phyloP scores from a whole-genome alignment of 2,113 vertebrate species.

The Cricetomys ansorgei region DNA sequence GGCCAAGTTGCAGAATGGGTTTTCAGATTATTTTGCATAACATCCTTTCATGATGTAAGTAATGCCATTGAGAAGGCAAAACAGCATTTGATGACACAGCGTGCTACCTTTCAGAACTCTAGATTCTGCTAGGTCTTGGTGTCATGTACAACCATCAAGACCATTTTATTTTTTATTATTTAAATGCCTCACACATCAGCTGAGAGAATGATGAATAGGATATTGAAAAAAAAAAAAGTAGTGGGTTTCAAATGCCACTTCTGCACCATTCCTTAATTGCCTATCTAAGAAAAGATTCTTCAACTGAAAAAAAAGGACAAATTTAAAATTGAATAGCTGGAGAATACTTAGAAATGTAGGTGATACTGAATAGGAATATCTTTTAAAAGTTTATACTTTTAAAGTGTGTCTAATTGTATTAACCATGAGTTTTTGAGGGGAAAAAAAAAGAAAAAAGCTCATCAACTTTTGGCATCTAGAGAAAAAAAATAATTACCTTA shows the following conservation, averaged over 20 bases:
- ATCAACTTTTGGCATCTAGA: slow-evolving; percentile 50
- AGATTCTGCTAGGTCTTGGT: slow-evolving; percentile 48
- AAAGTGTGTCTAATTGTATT: slow-evolving; percentile 70
- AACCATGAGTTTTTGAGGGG: slow-evolving; percentile 34
- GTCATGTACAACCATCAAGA: slow-evolving; percentile 61
- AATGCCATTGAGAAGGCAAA: slow-evolving; percentile 83
- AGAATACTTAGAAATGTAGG: slow-evolving; percentile 70
- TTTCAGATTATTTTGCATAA: slow-evolving; percentile 85
- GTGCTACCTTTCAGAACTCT: slow-evolving; percentile 69
- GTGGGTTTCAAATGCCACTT: slow-evolving; percentile 67
- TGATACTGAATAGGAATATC: slow-evolving; percentile 64
- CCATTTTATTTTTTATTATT: slow-evolving; percentile 56
- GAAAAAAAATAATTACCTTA: slow-evolving; percentile 41
- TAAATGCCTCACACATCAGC: slow-evolving; percentile 61
- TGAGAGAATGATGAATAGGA: slow-evolving; percentile 56
- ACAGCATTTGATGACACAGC: slow-evolving; percentile 75
- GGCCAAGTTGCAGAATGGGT: slow-evolving; percentile 82
- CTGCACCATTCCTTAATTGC: slow-evolving; percentile 70
- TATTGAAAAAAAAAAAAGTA: slow-evolving; percentile 26
- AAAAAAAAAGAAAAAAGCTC: background rate
- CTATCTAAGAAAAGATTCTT: slow-evolving; percentile 76
- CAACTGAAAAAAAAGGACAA: slow-evolving; percentile 37
- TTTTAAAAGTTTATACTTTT: slow-evolving; percentile 67
- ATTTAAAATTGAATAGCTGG: slow-evolving; percentile 75
- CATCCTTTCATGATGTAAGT: slow-evolving; percentile 81